Conservation (phyloP, 1,140 invertebrate species). For the Brachionus paranguensis region DNA sequence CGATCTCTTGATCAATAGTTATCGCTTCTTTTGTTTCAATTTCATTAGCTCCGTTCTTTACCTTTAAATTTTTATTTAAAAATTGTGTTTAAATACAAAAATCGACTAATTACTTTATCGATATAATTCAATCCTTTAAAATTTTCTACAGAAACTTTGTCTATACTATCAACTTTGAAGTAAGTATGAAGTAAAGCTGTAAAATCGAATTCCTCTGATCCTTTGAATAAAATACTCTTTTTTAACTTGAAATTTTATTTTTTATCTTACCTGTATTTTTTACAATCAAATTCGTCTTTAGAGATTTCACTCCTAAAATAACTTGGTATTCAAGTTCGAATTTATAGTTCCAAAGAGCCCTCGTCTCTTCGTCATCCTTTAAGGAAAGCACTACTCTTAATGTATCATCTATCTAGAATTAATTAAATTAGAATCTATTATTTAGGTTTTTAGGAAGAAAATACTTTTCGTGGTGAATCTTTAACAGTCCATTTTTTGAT, state of each 20-base stretch:
- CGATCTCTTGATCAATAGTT: constrained; percentile 80
- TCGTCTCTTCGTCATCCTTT: constrained; percentile 82
- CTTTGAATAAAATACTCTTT: constrained; percentile 50
- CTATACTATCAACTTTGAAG: constrained; percentile 86
- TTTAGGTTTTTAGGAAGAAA: too few species aligned
- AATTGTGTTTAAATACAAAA: background rate
- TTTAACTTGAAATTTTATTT: background rate
- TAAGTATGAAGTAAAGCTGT: constrained; percentile 87
- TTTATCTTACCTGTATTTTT: constrained; percentile 46
- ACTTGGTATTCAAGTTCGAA: constrained; percentile 65
- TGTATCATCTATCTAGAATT: constrained; percentile 70
- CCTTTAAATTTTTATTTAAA: background rate
- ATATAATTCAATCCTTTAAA: constrained; percentile 82
- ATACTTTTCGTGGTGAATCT: constrained; percentile 69
- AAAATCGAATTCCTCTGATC: constrained; percentile 77
- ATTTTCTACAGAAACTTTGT: constrained; percentile 78
- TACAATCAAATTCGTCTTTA: constrained; percentile 44
- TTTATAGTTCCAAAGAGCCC: constrained; percentile 86
- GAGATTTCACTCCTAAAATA: constrained; percentile 72
- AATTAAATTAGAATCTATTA: background rate
- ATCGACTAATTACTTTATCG: constrained; percentile 68
- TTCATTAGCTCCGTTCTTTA: constrained; percentile 66
- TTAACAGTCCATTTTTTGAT: constrained; percentile 82
- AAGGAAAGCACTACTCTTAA: constrained; percentile 82
- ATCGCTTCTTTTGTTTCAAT: constrained; percentile 81